Base-by-base conservation (phyloP, 2,888 invertebrate genomes). In the Mythimna albipuncta region DNA sequence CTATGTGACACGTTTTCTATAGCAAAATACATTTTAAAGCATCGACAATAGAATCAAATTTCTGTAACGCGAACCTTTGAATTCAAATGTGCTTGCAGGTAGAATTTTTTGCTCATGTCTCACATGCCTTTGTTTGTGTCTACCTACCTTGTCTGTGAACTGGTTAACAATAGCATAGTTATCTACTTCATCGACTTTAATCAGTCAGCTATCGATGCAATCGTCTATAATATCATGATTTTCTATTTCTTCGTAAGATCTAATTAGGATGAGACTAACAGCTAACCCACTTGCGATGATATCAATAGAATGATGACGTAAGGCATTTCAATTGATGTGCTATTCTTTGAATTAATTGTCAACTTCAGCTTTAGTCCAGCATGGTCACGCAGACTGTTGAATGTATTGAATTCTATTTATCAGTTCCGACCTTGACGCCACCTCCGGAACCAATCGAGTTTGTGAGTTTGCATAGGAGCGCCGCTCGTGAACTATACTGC, bases 361-460 rank as follows among this genome's bases (percentile, higher is more conserved):
- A 89, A 84, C 86, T 84, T 82, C 81, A 86, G 76, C 84, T 81
- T 83, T 85, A 85, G 87, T 89, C 88, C 80, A 84, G 79, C 84
- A 77, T 84, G 87, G 86, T 88, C 91, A 89, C 90, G 89, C 90
- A 89, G 84, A 84, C 85, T 86, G 83, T 89, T 89, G 86, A 88
- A 87, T 90, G 87, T 86, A 90, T 88, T 90, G 90, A 91, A 89
- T 93, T 89, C 87, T 90, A 91, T 93, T 93, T 93, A 94, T 92
- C 92, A 91, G 90, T 75, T 77, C 67, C 88, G 90, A 87, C 96
- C 95, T 95, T 95, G 95, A 87, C 78, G 85, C 82, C 85, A 83
- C 89, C 91, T 91, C 89, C 91, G 93, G 91, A 93, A 92, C 94
- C 89, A 93, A 95, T 94, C 89, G 85, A 84, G 75, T 85, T 85